A percentile compares a stretch with the other conserved stretches of the same genome.
Conservation (phyloP, 2,113 vertebrate genomes). For the Eidolon helvum region DNA sequence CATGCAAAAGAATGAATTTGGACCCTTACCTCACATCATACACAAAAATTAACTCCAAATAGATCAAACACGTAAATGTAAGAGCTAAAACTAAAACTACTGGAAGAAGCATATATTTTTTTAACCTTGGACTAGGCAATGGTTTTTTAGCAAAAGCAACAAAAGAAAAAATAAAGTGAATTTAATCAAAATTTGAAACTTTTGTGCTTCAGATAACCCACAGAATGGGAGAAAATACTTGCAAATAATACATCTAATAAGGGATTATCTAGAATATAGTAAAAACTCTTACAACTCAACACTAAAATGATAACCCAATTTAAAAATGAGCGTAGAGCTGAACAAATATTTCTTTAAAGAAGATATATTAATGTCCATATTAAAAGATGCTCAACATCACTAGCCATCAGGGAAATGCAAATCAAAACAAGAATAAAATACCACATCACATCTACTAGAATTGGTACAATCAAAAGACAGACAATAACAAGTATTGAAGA, state of each 20-base stretch:
- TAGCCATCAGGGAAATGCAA: background rate
- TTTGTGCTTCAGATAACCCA: background rate
- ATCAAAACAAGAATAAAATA: background rate
- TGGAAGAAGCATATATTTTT: background rate
- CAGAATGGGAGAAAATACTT: background rate
- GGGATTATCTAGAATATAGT: background rate
- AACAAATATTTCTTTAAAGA: background rate
- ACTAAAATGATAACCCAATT: slow-evolving; percentile 22
- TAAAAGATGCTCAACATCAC: background rate
- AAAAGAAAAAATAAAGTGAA: background rate
- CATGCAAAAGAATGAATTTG: background rate
- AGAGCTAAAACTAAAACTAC: background rate
- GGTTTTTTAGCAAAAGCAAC: background rate
- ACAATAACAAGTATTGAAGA: background rate
- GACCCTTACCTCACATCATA: background rate
- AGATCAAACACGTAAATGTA: background rate
- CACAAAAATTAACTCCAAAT: slow-evolving; percentile 14
- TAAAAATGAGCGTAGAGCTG: background rate
- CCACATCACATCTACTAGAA: background rate
- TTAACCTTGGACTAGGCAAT: background rate
- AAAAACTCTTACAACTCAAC: background rate
- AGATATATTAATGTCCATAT: slow-evolving; percentile 7
- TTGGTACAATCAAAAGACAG: background rate
- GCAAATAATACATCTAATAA: slow-evolving; percentile 14
- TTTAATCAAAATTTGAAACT: background rate